A percentile compares a stretch with the other conserved stretches of the same genome.
phyloP scores from a whole-genome alignment of 2,113 vertebrate genomes.

The Notechis scutatus region DNA sequence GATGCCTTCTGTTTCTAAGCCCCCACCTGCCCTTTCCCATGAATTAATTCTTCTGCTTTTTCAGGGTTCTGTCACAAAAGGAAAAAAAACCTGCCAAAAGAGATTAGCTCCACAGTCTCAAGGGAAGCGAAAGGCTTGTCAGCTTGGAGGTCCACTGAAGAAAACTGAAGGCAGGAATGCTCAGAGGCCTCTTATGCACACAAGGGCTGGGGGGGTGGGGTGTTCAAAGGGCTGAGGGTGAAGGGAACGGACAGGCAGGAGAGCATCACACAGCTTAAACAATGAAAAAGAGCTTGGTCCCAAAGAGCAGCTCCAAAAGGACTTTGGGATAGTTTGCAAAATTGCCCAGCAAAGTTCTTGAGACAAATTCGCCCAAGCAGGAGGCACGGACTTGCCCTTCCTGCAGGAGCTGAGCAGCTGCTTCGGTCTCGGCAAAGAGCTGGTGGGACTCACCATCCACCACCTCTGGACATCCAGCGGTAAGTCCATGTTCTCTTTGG shows the following conservation, averaged over 20 bases:
- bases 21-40: neutral
- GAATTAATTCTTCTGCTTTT: neutral
- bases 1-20: neutral
- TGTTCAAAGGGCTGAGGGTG: neutral
- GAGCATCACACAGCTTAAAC: neutral
- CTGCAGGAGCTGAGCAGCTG: neutral
- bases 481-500: conserved; percentile 88
- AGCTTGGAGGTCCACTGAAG: neutral
- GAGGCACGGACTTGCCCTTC: neutral
- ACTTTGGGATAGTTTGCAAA: neutral
- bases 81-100: neutral
- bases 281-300: neutral
- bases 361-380: neutral
- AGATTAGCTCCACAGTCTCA: neutral
- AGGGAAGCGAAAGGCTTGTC: neutral
- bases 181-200: neutral
- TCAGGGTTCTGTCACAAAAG: neutral
- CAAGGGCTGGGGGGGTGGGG: neutral
- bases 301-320: neutral
- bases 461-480: conserved; percentile 91
- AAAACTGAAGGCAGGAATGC: neutral
- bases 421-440: neutral
- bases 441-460: conserved; percentile 91
- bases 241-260: neutral
- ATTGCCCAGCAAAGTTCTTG: neutral